A percentile compares a stretch with the other conserved stretches of the same genome.
Evolutionary conservation across 2,888 invertebrate genomes (phyloP).

Genomic region (Campaea margaritaria): DNA sequence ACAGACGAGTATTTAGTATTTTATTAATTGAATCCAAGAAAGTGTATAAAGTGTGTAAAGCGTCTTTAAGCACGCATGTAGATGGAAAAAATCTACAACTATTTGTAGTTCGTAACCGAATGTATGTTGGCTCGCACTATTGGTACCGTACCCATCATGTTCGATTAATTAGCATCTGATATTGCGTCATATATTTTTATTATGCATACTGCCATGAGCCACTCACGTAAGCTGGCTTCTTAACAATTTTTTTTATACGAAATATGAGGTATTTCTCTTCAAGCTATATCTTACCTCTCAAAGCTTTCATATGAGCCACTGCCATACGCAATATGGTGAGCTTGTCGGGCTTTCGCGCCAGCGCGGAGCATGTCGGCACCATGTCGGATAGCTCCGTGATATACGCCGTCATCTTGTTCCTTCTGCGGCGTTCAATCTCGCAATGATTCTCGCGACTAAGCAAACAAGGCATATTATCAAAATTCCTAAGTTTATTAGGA

Average conservation of each 20-base stretch:
- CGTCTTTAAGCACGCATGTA: too few species aligned
- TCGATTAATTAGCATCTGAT: neutral
- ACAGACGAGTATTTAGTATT: neutral
- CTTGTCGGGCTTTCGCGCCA: slow-evolving; percentile 99
- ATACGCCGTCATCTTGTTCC: slow-evolving; percentile 99
- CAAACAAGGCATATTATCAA: neutral
- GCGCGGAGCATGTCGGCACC: slow-evolving; percentile 99
- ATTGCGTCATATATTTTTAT: too few species aligned
- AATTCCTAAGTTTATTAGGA: too few species aligned
- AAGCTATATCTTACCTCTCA: slow-evolving; percentile 93
- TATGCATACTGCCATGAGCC: too few species aligned
- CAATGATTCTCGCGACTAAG: slow-evolving; percentile 98
- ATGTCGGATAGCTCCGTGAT: slow-evolving; percentile 99
- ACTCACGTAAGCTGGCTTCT: too few species aligned
- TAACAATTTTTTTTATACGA: too few species aligned
- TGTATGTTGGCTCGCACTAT: too few species aligned
- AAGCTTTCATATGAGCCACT: slow-evolving; percentile 99
- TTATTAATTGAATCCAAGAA: too few species aligned
- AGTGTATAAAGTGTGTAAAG: too few species aligned
- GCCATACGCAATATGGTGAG: slow-evolving; percentile 99
- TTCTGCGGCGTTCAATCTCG: slow-evolving; percentile 98
- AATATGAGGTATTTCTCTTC: too few species aligned
- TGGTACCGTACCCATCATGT: neutral
- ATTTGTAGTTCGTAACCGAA: too few species aligned
- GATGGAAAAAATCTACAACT: too few species aligned